A percentile compares a stretch with the other conserved stretches of the same genome.
Conservation (phyloP, 2,888 invertebrate genomes). For the Trichogramma evanescens region DNA sequence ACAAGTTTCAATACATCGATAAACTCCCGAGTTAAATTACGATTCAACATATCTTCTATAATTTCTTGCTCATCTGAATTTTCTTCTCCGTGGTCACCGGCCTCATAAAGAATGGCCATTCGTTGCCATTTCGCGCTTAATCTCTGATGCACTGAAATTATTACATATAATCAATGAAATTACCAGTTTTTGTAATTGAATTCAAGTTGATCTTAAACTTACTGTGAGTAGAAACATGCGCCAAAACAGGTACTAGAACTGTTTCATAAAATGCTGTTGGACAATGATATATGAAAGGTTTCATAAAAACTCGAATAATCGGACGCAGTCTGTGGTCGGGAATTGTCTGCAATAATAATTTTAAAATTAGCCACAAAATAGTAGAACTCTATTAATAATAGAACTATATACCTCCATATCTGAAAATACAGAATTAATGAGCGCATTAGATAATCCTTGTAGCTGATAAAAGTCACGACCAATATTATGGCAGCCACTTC, state of each 20-base stretch:
- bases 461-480: slow-evolving; percentile 79
- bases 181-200: not conserved
- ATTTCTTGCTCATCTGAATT: slow-evolving; percentile 75
- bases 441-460: slow-evolving; percentile 66
- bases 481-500: slow-evolving; percentile 54
- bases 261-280: slow-evolving; percentile 71
- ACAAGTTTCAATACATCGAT: slow-evolving; percentile 74
- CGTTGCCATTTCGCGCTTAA: slow-evolving; percentile 74
- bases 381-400: not conserved
- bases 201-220: slow-evolving; percentile 43
- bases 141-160: slow-evolving; percentile 50
- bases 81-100: slow-evolving; percentile 67
- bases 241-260: slow-evolving; percentile 72
- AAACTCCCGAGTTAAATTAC: slow-evolving; percentile 81
- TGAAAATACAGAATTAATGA: slow-evolving; percentile 65
- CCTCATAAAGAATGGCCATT: slow-evolving; percentile 67
- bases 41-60: slow-evolving; percentile 76
- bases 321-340: slow-evolving; percentile 82
- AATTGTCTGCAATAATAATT: slow-evolving; percentile 51
- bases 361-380: not conserved
- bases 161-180: not conserved
- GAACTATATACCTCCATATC: slow-evolving; percentile 54
- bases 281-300: slow-evolving; percentile 79
- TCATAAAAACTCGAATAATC: slow-evolving; percentile 76
- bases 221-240: slow-evolving; percentile 73